Base-by-base conservation (phyloP, 2,888 invertebrate species). In the Girardia tigrina region DNA sequence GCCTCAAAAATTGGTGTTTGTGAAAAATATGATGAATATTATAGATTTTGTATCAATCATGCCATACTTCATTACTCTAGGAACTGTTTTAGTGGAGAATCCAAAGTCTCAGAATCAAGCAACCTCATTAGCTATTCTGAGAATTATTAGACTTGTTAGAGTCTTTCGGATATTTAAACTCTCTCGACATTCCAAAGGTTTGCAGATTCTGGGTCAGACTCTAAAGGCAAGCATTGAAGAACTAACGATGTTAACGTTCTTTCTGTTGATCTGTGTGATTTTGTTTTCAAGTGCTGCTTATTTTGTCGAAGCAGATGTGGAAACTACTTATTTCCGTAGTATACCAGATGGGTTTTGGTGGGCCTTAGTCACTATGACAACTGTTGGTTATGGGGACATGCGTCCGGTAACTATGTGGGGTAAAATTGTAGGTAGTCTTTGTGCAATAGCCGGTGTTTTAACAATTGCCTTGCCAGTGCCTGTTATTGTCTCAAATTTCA, bases 311-410 rank as follows among this genome's bases (percentile, higher is more conserved):
- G 92, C 92, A 84, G 92, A 92, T 85, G 88, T 89, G 83, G 89
- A 89, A 85, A 89, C 90, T 86, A 90, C 92, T 82, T 90, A 90
- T 88, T 93, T 93, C 89, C 90, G 90, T 86, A 92, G 92, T 85
- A 93, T 94, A 86, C 92, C 92, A 80, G 91, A 91, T 86, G 92
- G 92, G 80, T 93, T 92, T 88, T 92, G 92, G 92, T 92, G 92
- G 92, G 85, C 85, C 70, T 85, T 93, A 82, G 92, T 92, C 84
- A 93, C 93, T 84, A 92, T 92, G 92, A 92, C 92, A 83, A 97
- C 95, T 88, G 97, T 97, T 88, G 97, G 97, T 88, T 97, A 97
- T 90, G 95, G 95, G 88, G 95, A 97, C 89, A 97, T 97, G 95
- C 79, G 94, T 88, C 97, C 95, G 82, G 94, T 95, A 84, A 94